Conservation (phyloP, 2,888 invertebrate genomes). For the Amphipoea oculea region DNA sequence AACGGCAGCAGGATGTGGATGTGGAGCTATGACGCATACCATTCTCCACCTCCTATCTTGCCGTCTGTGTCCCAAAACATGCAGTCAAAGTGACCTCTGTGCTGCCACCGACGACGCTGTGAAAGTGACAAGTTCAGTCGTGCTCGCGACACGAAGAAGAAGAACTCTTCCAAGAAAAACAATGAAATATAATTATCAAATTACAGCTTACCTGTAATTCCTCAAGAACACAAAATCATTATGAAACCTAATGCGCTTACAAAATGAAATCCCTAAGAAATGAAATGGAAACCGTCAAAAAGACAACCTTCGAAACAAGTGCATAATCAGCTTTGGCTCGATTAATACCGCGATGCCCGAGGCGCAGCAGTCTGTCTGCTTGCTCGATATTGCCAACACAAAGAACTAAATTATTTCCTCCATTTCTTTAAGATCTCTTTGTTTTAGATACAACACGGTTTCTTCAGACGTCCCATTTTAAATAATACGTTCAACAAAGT, state of each 20-base stretch:
- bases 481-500: constrained; percentile 46
- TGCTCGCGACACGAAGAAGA: not conserved
- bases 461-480: constrained; percentile 58
- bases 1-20: not conserved
- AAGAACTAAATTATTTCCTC: constrained; percentile 89
- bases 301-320: constrained; percentile 80
- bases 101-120: not conserved
- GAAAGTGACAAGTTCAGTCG: not conserved
- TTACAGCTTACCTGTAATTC: constrained; percentile 1
- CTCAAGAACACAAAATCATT: constrained; percentile 15
- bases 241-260: constrained; percentile 56
- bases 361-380: constrained; percentile 73
- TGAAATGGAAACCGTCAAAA: constrained; percentile 79
- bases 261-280: constrained; percentile 67
- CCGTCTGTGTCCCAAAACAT: not conserved
- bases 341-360: constrained; percentile 87
- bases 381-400: constrained; percentile 86
- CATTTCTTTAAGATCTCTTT: constrained; percentile 84
- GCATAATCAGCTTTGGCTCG: constrained; percentile 88
- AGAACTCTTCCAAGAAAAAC: not conserved
- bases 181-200: not conserved
- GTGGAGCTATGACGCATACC: not conserved
- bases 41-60: not conserved
- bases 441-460: constrained; percentile 80
- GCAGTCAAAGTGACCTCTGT: too few relatives aligned